Percentiles rank a stretch among this genome's conserved stretches.
Conservation (phyloP, 1,140 invertebrate species). For the Aphaenogaster ashmeadi region DNA sequence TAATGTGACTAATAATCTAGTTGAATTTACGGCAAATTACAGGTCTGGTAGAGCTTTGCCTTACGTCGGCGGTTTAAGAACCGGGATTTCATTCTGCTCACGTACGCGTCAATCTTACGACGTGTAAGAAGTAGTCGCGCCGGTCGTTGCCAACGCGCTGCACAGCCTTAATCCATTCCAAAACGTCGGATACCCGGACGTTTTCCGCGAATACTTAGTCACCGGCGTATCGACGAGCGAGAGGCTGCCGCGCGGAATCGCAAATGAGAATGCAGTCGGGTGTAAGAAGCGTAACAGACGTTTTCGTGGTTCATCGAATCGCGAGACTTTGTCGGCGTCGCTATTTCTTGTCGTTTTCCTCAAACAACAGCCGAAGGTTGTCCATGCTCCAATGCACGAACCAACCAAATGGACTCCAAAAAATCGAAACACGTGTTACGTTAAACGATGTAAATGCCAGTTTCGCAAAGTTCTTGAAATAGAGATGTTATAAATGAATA, state of each 20-base stretch:
- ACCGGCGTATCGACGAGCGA: constrained; percentile 56
- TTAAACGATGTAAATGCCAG: neutral
- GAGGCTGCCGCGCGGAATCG: constrained; percentile 63
- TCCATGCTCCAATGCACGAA: neutral
- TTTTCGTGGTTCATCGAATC: constrained; percentile 48
- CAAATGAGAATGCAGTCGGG: constrained; percentile 59
- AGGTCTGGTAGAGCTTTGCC: neutral
- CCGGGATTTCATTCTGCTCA: constrained; percentile 63
- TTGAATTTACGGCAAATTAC: constrained; percentile 46
- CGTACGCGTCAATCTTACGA: constrained; percentile 57
- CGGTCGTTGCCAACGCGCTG: constrained; percentile 52
- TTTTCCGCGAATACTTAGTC: constrained; percentile 76
- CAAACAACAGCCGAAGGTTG: neutral
- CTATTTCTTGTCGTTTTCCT: constrained; percentile 36
- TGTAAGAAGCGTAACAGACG: constrained; percentile 49
- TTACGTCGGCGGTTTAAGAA: neutral
- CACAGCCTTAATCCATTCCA: constrained; percentile 74
- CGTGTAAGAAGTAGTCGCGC: constrained; percentile 70
- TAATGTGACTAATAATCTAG: constrained; percentile 37
- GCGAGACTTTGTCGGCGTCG: constrained; percentile 26
- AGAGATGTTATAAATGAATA: neutral
- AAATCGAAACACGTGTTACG: neutral
- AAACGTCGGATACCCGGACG: constrained; percentile 71
- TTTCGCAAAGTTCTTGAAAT: neutral
- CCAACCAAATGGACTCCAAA: neutral